A percentile compares a stretch with the other conserved stretches of the same genome.
phyloP scores from a whole-genome alignment of 1,140 invertebrate species.

The Akabosia matsudoensis region DNA sequence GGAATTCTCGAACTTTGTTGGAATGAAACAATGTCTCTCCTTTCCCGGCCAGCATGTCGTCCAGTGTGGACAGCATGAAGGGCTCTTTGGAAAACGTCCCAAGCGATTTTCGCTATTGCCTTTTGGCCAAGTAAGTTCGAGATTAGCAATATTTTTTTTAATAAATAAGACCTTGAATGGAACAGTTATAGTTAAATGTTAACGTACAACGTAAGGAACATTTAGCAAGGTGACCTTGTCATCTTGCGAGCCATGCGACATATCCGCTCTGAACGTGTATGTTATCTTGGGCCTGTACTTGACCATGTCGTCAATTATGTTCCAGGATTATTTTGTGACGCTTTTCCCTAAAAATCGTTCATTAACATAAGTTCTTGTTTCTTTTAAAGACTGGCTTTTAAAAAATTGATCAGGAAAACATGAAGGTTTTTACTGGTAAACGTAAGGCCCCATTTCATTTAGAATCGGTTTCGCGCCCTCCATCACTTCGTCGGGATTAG shows the following conservation, averaged over 20 bases:
- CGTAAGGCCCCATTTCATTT: conserved; percentile 53
- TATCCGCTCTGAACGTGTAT: conserved; percentile 44
- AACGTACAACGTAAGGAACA: conserved; percentile 46
- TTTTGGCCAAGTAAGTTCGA: neutral
- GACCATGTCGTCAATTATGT: conserved; percentile 31
- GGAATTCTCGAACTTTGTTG: conserved; percentile 39
- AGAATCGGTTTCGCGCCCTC: conserved; percentile 51
- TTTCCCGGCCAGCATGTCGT: conserved; percentile 40
- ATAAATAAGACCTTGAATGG: neutral
- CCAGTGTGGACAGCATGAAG: conserved; percentile 38
- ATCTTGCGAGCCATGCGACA: conserved; percentile 41
- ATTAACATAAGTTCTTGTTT: no score
- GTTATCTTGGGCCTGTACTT: conserved; percentile 45
- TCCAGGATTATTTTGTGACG: conserved; percentile 45
- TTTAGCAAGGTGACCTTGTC: conserved; percentile 46
- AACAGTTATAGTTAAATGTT: neutral
- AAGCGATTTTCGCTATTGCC: conserved; percentile 39
- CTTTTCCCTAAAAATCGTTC: conserved; percentile 46
- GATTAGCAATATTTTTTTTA: neutral
- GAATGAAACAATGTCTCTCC: conserved; percentile 44
- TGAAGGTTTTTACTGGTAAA: conserved; percentile 33
- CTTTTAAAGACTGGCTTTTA: no score
- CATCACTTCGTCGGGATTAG: conserved; percentile 52
- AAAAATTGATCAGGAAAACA: neutral
- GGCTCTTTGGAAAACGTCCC: conserved; percentile 39